These are phyloP conservation scores for Rhabdophis nuchalis DNA, from an alignment of 2,797 vertebrate species.

Conservation along the genomic window DNA sequence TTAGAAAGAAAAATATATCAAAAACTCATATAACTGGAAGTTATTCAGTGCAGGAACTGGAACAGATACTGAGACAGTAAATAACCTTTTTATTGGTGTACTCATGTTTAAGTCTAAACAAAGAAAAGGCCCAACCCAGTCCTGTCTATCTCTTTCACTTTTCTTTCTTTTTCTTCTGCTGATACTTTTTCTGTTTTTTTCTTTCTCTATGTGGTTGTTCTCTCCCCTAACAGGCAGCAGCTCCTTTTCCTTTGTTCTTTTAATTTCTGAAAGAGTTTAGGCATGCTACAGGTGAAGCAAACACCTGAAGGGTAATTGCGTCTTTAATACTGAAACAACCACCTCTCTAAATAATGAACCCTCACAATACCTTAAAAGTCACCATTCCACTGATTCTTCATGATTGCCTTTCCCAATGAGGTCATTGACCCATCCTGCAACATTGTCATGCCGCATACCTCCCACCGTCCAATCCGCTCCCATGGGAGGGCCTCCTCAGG, in stretches of 20 bases:
- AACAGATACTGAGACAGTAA: neutral
- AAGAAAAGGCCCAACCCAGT: neutral
- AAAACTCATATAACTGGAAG: neutral
- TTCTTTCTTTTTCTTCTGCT: neutral
- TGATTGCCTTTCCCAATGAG: neutral
- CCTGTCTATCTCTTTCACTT: neutral
- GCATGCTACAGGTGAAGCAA: neutral
- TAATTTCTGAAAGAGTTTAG: neutral
- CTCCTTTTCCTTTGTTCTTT: neutral
- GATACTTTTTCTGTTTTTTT: neutral
- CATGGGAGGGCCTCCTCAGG: too few species aligned
- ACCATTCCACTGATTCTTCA: neutral
- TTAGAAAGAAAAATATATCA: neutral
- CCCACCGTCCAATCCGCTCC: too few species aligned
- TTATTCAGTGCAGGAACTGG: too few species aligned
- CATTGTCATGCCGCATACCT: too few species aligned
- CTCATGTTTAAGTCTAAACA: neutral
- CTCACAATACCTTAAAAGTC: neutral
- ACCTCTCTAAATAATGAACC: neutral
- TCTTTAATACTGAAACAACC: neutral
- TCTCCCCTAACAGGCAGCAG: neutral
- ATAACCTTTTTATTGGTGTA: neutral
- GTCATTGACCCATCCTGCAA: neutral
- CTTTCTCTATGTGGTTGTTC: neutral
- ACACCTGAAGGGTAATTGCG: neutral